A percentile compares a stretch with the other conserved stretches of the same genome.
These are phyloP conservation scores for Clostera curtula DNA, from an alignment of 2,888 invertebrate species.

Conservation along the genomic window DNA sequence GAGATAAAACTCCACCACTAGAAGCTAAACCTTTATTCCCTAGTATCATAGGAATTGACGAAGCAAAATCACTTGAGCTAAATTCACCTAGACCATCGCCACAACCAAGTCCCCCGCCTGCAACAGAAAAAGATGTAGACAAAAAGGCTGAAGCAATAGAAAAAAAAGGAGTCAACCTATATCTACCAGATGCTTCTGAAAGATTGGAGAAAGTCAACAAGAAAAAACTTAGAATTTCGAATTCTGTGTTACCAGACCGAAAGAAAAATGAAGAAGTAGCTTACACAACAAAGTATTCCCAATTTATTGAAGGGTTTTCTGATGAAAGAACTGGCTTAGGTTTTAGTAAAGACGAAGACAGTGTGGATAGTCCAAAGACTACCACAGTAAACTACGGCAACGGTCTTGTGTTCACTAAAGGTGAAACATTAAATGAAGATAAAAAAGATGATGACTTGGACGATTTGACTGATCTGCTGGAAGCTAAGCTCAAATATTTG, in stretches of 20 bases:
- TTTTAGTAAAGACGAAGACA: constrained; percentile 46
- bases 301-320: constrained; percentile 59
- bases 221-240: constrained; percentile 61
- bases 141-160: constrained; percentile 30
- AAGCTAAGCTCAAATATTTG: constrained; percentile 70
- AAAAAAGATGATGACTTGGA: constrained; percentile 52
- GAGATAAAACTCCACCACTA: constrained; percentile 31
- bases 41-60: constrained; percentile 32
- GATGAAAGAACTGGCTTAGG: constrained; percentile 67
- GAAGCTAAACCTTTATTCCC: constrained; percentile 41
- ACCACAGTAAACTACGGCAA: constrained; percentile 58
- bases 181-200: constrained; percentile 41
- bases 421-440: constrained; percentile 63
- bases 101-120: constrained; percentile 29
- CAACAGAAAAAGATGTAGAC: constrained; percentile 19
- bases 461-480: constrained; percentile 52
- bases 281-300: constrained; percentile 66
- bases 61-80: constrained; percentile 13
- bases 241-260: constrained; percentile 52
- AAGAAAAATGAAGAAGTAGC: constrained; percentile 41
- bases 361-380: constrained; percentile 39
- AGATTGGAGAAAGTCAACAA: constrained; percentile 34
- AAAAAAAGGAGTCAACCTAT: constrained; percentile 53
- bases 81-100: constrained; percentile 18
- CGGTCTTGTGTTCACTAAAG: constrained; percentile 67